A percentile compares a stretch with the other conserved stretches of the same genome.
These are phyloP conservation scores for Hirtodrosophila duncani DNA, from an alignment of 2,888 invertebrate genomes.

Conservation along the genomic window DNA sequence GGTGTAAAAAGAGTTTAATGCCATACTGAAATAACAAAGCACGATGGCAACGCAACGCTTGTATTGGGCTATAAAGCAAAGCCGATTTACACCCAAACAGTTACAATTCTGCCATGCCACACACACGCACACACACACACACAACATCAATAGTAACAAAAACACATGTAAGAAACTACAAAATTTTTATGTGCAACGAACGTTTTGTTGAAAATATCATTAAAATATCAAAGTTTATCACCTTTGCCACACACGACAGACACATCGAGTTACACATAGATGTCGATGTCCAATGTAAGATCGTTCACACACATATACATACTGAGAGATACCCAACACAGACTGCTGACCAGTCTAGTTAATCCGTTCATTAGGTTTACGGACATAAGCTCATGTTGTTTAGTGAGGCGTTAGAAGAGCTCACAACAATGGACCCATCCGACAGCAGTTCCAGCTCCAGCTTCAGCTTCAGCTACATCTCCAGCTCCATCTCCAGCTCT, in stretches of 20 bases:
- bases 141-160: not conserved
- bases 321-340: constrained; percentile 16
- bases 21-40: constrained; percentile 35
- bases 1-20: constrained; percentile 63
- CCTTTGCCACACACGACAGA: constrained; percentile 58
- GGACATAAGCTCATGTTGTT: constrained; percentile 66
- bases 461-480: no score
- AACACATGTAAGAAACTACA: constrained; percentile 1
- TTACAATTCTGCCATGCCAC: constrained; percentile 47
- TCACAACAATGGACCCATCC: constrained; percentile 48
- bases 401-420: constrained; percentile 63
- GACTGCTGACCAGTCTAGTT: constrained; percentile 50
- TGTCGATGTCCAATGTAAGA: constrained; percentile 34
- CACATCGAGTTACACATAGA: constrained; percentile 1
- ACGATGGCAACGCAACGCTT: constrained; percentile 2
- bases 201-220: constrained; percentile 75
- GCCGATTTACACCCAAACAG: constrained; percentile 67
- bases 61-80: constrained; percentile 48
- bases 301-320: constrained; percentile 19
- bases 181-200: constrained; percentile 64
- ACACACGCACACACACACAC: no score
- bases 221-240: constrained; percentile 74
- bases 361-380: constrained; percentile 74
- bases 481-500: no score
- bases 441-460: no score